These are phyloP conservation scores for Battus philenor DNA, from an alignment of 1,140 invertebrate genomes.

Conservation along the genomic window DNA sequence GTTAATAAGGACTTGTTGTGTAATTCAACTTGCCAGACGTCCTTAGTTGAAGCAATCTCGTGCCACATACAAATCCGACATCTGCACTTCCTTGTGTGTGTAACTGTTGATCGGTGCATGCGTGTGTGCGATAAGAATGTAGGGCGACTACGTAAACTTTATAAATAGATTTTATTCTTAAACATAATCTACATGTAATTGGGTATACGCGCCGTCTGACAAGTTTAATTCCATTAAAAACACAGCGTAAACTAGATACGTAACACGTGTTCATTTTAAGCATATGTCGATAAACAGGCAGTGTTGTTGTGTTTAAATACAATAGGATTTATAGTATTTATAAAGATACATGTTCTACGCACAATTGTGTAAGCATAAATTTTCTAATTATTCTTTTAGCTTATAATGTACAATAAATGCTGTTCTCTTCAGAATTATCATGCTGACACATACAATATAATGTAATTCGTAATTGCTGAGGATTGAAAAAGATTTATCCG, in stretches of 20 bases:
- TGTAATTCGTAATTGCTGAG: no score
- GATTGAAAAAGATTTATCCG: no score
- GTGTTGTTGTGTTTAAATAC: no score
- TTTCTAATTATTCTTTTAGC: no score
- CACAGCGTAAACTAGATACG: constrained; percentile 5
- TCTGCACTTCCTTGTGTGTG: constrained; percentile 13
- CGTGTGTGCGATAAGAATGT: constrained; percentile 15
- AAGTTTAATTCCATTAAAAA: constrained; percentile 7
- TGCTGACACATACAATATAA: no score
- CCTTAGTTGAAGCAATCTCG: neutral
- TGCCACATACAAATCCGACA: constrained; percentile 9
- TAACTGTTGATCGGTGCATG: neutral
- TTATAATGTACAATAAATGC: no score
- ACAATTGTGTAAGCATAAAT: no score
- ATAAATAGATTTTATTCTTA: constrained; percentile 18
- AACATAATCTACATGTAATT: constrained; percentile 17
- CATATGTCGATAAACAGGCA: no score
- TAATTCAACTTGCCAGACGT: neutral
- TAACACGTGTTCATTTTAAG: neutral
- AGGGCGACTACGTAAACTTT: constrained; percentile 13
- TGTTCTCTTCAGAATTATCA: no score
- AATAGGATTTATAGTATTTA: no score
- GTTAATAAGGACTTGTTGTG: constrained; percentile 13
- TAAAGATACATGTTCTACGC: no score
- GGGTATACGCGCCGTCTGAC: constrained; percentile 5